These are phyloP conservation scores for Pelvicachromis taeniatus DNA, from an alignment of 2,113 vertebrate genomes.

Conservation along the genomic window DNA sequence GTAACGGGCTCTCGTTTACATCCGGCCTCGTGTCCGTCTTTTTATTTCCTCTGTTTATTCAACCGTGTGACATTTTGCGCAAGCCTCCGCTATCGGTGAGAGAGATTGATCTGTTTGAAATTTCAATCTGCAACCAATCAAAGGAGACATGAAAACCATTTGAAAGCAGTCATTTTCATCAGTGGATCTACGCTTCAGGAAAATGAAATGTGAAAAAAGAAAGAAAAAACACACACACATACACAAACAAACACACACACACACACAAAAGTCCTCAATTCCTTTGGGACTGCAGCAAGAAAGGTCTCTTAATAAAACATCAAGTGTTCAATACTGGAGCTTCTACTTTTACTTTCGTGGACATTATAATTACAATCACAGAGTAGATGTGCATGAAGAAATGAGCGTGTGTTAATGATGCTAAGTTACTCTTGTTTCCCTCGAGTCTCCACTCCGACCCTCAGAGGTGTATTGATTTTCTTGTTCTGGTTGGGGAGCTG, in stretches of 20 bases:
- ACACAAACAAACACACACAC: neutral
- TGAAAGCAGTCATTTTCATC: constrained; percentile 13
- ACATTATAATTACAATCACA: neutral
- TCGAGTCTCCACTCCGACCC: neutral
- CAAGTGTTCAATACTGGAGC: neutral
- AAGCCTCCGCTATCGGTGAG: neutral
- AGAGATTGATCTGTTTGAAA: constrained; percentile 21
- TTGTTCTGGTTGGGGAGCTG: constrained; percentile 4
- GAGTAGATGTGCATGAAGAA: neutral
- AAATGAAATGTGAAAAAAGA: constrained; percentile 8
- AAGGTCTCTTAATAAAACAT: constrained; percentile 18
- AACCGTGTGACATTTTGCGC: constrained; percentile 15
- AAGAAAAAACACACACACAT: too few relatives aligned
- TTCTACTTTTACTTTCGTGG: neutral
- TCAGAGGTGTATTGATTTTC: constrained; percentile 26
- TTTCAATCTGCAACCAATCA: constrained; percentile 48
- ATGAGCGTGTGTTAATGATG: neutral
- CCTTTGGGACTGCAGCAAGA: neutral
- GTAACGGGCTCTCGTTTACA: neutral
- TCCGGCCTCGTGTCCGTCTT: neutral
- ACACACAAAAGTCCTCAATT: neutral
- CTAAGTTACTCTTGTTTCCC: neutral
- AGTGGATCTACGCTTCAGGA: neutral
- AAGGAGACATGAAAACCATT: constrained; percentile 35
- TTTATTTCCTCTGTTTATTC: constrained; percentile 1